A percentile compares a stretch with the other conserved stretches of the same genome.
These are phyloP conservation scores for Galaxea fascicularis DNA, from an alignment of 92 coral and sea anemone species.

Conservation along the genomic window DNA sequence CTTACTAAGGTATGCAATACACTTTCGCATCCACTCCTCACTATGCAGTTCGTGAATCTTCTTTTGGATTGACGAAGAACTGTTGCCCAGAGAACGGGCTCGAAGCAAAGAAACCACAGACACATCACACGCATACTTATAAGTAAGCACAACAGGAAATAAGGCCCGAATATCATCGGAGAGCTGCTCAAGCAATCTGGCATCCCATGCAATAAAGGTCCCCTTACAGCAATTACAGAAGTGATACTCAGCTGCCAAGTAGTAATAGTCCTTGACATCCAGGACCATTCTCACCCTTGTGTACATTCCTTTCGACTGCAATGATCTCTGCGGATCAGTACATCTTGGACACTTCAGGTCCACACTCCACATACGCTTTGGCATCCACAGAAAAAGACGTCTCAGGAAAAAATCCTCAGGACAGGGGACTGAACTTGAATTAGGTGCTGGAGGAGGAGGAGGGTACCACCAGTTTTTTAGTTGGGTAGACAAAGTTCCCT, in stretches of 20 bases:
- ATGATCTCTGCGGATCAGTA: not conserved
- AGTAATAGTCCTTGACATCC: conserved; percentile 60
- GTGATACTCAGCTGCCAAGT: conserved; percentile 60
- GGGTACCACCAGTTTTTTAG: conserved; percentile 54
- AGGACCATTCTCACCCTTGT: conserved; percentile 56
- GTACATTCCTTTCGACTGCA: conserved; percentile 60
- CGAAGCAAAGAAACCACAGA: conserved; percentile 47
- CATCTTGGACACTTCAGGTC: conserved; percentile 52
- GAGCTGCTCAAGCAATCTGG: conserved; percentile 33
- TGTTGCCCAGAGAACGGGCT: conserved; percentile 58
- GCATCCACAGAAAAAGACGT: conserved; percentile 67
- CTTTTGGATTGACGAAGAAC: conserved; percentile 49
- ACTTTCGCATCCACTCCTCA: conserved; percentile 63
- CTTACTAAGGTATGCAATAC: conserved; percentile 32
- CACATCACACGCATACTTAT: conserved; percentile 51
- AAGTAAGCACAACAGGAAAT: conserved; percentile 41
- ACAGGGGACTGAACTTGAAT: not conserved
- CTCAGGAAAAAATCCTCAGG: conserved; percentile 32
- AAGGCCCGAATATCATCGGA: conserved; percentile 23
- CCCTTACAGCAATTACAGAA: conserved; percentile 51
- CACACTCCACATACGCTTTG: conserved; percentile 51
- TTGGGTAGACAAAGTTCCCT: conserved; percentile 14
- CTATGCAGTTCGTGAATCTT: conserved; percentile 61
- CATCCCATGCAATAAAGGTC: conserved; percentile 65
- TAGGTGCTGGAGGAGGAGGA: conserved; percentile 23